Evolutionary conservation across 2,113 vertebrate genomes (phyloP).

Genomic region (Cichladusa arquata): DNA sequence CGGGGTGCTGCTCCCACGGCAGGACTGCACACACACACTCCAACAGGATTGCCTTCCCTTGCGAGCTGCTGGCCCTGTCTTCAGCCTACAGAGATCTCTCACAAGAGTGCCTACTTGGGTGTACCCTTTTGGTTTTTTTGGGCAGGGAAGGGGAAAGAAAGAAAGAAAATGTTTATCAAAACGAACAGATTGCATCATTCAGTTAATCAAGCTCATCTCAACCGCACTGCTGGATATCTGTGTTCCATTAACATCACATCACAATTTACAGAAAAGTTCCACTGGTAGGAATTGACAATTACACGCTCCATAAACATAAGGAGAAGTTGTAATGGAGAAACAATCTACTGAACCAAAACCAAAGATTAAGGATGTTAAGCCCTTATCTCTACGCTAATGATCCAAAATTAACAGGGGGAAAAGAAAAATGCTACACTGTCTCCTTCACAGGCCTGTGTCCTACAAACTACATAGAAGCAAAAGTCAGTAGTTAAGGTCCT

Average conservation of each 20-base stretch:
- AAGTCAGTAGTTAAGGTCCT: not conserved
- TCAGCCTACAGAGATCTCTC: constrained; percentile 57
- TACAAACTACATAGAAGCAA: not conserved
- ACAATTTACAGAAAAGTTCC: not conserved
- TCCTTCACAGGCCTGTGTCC: not conserved
- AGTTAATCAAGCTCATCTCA: not conserved
- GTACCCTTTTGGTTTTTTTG: not conserved
- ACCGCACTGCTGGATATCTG: accelerated
- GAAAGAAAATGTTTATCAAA: not conserved
- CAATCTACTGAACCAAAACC: not conserved
- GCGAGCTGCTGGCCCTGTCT: constrained; percentile 53
- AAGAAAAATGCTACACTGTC: not conserved
- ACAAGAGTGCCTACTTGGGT: constrained; percentile 26
- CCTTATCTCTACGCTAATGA: not conserved
- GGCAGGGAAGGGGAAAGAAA: not conserved
- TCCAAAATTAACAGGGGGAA: not conserved
- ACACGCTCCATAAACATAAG: not conserved
- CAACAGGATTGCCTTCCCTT: constrained; percentile 67
- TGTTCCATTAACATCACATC: not conserved
- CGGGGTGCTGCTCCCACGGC: not conserved
- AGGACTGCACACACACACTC: not conserved
- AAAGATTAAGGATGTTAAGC: not conserved
- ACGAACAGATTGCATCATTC: not conserved
- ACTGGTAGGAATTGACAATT: not conserved
- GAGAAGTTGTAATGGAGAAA: not conserved